Evolutionary conservation across 2,888 invertebrate species (phyloP).

Genomic region (Proisotoma minuta): DNA sequence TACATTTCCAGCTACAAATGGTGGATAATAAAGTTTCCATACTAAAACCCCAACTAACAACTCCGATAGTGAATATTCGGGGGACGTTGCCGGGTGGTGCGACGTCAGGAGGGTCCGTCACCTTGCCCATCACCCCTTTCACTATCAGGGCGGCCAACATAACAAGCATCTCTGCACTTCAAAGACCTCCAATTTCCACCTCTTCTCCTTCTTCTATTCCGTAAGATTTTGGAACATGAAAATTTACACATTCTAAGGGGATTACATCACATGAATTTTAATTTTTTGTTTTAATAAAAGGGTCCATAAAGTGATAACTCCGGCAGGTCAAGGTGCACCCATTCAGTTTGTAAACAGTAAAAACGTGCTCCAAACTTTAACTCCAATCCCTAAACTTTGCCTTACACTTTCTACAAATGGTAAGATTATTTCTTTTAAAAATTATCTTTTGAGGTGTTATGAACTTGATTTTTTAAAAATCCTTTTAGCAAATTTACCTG

Average conservation of each 20-base stretch:
- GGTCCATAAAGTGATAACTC: slow-evolving; percentile 49
- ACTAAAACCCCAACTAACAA: slow-evolving; percentile 41
- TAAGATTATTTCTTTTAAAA: slow-evolving; percentile 22
- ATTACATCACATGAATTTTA: neutral
- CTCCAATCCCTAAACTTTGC: slow-evolving; percentile 39
- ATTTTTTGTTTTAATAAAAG: slow-evolving; percentile 5
- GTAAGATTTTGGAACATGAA: too few relatives aligned
- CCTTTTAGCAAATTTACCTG: slow-evolving; percentile 30
- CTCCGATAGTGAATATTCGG: slow-evolving; percentile 41
- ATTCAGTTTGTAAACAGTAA: slow-evolving; percentile 46
- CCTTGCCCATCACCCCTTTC: slow-evolving; percentile 38
- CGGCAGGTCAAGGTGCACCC: slow-evolving; percentile 49
- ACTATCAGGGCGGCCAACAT: slow-evolving; percentile 41
- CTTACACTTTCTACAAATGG: slow-evolving; percentile 41
- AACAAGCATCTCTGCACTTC: slow-evolving; percentile 29
- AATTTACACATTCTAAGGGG: neutral
- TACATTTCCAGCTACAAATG: slow-evolving; percentile 43
- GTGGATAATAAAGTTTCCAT: slow-evolving; percentile 43
- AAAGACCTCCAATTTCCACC: slow-evolving; percentile 29
- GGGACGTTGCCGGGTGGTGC: slow-evolving; percentile 34
- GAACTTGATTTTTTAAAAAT: too few relatives aligned
- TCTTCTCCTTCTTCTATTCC: slow-evolving; percentile 27
- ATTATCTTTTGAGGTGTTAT: too few relatives aligned
- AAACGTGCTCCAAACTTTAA: slow-evolving; percentile 39
- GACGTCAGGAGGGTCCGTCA: slow-evolving; percentile 28